Evolutionary conservation across 2,888 invertebrate genomes (phyloP), one percentile per base, ranked within the genome.

Genomic region (Ptychoptera contaminata): DNA sequence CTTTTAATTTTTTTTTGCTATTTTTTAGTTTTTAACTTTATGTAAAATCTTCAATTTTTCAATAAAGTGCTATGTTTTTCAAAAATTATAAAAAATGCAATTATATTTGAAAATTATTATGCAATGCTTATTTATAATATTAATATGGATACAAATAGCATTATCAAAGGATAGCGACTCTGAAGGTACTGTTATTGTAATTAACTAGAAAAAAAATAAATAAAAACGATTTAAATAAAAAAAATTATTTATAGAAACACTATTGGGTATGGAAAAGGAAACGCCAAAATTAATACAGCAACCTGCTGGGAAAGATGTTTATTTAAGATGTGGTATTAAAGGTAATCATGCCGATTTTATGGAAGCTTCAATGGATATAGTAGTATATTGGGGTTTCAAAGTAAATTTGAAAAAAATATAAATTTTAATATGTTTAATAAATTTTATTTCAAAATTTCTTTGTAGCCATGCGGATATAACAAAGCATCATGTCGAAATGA

Each of bases 341-440:
- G 59, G 58, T n/a, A 46, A 60, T 36, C 52, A 59, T 16, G 54
- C 55, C 3, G 44, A 46, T 16, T 46, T 41, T 31, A 37, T 46
- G 31, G n/a, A 30, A 32, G 14, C 16, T 23, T 44, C 44, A 2
- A 42, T 35, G 11, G 44, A 7, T 23, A 7, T 23, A 5, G 23
- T 23, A 5, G 23, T 46, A 5, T 37, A 60, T 40, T 63, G 63
- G 63, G 61, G 56, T 51, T 63, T 62, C 30, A 62, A 60, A 56
- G 65, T 63, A 49, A n/a, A n/a, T n/a, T n/a, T n/a, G n/a, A n/a
- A n/a, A 39, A n/a, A 39, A 6, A 23, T 2, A 40, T 15, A 40
- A 31, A 14, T 30, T 40, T 12, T 7, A 2, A n/a, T 4, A 36
- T 36, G 1, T 9, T 16, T 14, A 14, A 10, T 16, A 14, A 14